Percentiles rank a stretch among this genome's conserved stretches.
phyloP scores from a whole-genome alignment of 2,797 vertebrate species.

The Helarctos malayanus region DNA sequence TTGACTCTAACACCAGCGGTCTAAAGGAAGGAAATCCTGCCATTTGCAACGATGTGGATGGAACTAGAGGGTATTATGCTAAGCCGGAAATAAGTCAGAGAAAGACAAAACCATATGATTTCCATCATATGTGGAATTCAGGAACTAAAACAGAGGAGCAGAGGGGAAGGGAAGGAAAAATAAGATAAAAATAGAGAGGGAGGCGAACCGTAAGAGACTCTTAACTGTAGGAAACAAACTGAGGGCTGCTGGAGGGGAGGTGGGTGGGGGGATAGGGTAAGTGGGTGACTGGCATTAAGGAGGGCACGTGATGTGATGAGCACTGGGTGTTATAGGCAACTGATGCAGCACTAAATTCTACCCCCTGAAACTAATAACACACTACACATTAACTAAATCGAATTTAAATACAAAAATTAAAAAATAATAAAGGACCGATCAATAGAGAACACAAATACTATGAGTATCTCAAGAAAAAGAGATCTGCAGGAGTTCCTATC shows the following conservation, averaged over 20 bases:
- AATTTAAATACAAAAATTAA: background rate
- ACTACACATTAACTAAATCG: background rate
- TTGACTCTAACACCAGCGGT: slow-evolving; percentile 63
- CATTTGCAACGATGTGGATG: background rate
- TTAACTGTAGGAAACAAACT: background rate
- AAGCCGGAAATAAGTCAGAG: background rate
- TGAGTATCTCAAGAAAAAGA: slow-evolving; percentile 72
- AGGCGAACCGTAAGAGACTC: background rate
- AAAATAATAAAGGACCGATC: background rate
- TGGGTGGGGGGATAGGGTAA: background rate
- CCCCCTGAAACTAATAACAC: background rate
- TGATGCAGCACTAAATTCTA: background rate
- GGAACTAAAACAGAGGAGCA: background rate
- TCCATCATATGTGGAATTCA: background rate
- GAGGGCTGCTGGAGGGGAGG: background rate
- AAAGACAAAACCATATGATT: background rate
- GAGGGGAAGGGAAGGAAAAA: background rate
- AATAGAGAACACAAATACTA: slow-evolving; percentile 78
- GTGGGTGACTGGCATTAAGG: background rate
- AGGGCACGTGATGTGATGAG: background rate
- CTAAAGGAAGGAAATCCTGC: background rate
- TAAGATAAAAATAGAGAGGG: background rate
- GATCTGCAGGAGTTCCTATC: slow-evolving; percentile 65
- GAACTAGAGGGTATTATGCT: background rate
- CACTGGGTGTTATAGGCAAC: background rate